phyloP scores from a whole-genome alignment of 2,797 vertebrate species.

The Cossypha heuglini region DNA sequence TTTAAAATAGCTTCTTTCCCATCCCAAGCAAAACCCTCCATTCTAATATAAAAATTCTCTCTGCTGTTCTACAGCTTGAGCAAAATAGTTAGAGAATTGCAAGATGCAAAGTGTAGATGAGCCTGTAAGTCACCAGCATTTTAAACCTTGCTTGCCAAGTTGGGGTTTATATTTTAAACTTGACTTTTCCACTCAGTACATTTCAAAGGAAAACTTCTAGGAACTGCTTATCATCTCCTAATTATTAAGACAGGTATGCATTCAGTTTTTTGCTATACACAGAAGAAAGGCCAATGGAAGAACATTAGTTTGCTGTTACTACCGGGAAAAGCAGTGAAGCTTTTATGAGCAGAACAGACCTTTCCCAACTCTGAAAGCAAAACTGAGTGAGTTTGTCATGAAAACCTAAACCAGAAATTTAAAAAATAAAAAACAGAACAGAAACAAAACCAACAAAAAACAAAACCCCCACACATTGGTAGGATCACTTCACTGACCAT shows the following conservation, averaged over 20 bases:
- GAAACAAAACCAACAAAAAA: not conserved
- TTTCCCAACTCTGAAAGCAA: not conserved
- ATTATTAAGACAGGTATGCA: not conserved
- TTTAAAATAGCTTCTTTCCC: not conserved
- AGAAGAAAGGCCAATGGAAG: not conserved
- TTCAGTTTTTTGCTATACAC: not conserved
- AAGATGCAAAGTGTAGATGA: not conserved
- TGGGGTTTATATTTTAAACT: not conserved
- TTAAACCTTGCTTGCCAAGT: not conserved
- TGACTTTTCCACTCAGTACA: not conserved
- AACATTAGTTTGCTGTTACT: not conserved
- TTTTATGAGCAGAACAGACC: not conserved
- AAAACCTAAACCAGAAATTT: not conserved
- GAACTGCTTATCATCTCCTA: not conserved
- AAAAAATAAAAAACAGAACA: not conserved
- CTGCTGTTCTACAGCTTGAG: not conserved
- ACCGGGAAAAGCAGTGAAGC: not conserved
- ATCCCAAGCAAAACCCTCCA: rapidly evolving
- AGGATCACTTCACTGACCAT: not conserved
- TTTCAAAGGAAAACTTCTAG: not conserved
- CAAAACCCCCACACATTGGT: not conserved
- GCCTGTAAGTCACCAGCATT: not conserved
- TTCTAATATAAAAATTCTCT: not conserved
- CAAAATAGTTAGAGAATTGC: not conserved
- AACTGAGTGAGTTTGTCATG: not conserved